phyloP scores from a whole-genome alignment of 2,797 vertebrate species.

The Delichon dasypus region DNA sequence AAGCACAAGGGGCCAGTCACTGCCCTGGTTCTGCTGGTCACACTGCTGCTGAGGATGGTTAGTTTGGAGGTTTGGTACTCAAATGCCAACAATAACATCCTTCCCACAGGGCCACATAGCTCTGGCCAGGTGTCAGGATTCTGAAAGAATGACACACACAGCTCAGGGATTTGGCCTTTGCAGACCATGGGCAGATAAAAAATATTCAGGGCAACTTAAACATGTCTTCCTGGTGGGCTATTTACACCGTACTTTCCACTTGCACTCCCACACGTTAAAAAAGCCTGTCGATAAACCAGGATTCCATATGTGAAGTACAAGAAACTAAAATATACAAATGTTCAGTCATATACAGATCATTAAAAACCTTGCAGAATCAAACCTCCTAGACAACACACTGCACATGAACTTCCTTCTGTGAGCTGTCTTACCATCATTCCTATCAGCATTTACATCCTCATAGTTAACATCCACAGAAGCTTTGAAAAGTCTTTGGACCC shows the following conservation, averaged over 20 bases:
- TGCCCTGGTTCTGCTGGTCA: neutral
- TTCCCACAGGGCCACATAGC: neutral
- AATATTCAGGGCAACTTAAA: neutral
- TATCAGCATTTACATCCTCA: neutral
- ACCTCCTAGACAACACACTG: neutral
- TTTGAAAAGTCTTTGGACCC: neutral
- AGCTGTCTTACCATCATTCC: neutral
- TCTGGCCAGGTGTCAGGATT: neutral
- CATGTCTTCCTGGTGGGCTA: neutral
- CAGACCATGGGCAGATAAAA: neutral
- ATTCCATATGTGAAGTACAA: neutral
- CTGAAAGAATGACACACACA: neutral
- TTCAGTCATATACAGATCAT: neutral
- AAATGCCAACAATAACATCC: neutral
- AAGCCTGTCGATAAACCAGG: neutral
- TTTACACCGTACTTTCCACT: neutral
- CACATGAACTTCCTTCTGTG: neutral
- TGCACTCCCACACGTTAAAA: neutral
- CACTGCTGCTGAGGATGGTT: accelerated
- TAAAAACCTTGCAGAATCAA: neutral
- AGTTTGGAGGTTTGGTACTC: neutral
- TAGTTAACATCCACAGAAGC: neutral
- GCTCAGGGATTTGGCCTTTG: neutral
- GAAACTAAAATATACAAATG: neutral
- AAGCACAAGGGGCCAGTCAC: neutral